Base-by-base conservation (phyloP, 1,140 invertebrate genomes). In the Drosophila equinoxialis region DNA sequence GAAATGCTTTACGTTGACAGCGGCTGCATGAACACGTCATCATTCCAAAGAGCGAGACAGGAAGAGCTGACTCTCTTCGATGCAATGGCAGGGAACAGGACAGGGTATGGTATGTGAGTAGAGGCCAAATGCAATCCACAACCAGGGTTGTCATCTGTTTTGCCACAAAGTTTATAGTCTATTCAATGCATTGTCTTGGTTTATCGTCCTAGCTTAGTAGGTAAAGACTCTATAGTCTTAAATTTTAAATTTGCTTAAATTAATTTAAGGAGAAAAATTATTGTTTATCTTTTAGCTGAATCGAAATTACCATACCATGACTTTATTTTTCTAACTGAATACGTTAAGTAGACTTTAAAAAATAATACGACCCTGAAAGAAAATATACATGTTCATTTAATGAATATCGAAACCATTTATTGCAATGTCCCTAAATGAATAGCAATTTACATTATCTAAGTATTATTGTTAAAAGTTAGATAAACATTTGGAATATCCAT, bases 11-110 rank as follows among this genome's bases (percentile, higher is more conserved):
- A 79, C 71, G 68, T 80, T 80, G 81, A 80, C 78, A 84, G 60
- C 54, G 69, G 73, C 79, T 80, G 79, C 83, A 87, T 83, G 83
- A 68, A 86, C 83, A 86, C 83, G 83, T 86, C 83, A 86, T 87
- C 65, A 54, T 54, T 35, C 17, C 17, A 51, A 10, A 8, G 10
- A 20, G 7, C 20, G 55, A 42, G 14, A 64, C 72, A 37, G 68
- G 35, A 41, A 55, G 39, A 30, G 42, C 10, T 2, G 13, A 6
- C 30, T 30, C 30, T 30, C 30, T 13, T 11, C 8, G 41, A n/a
- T 62, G 60, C 39, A 62, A n/a, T 33, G 11, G 11, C n/a, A 42
- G 30, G 30, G 30, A 1, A 6, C 30, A n/a, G 45, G 42, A 2
- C 39, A 23, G 33, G 11, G 37, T 37, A 10, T 37, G 37, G 45